Evolutionary conservation across 2,888 invertebrate genomes (phyloP), one percentile per base, ranked within the genome.

Genomic region (Diplazon laetatorius): DNA sequence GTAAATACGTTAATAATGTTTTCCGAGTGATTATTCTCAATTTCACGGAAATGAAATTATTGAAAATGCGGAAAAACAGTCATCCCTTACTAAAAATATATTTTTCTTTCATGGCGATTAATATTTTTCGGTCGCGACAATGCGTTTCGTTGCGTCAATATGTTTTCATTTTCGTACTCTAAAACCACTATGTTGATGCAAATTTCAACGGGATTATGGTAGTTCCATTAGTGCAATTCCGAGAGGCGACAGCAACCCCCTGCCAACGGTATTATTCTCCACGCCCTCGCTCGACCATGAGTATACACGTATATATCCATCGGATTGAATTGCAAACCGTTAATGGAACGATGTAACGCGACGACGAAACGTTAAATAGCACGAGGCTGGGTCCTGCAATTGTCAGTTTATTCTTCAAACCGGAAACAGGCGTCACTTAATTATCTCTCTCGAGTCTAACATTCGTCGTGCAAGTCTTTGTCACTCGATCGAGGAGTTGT

Each of bases 401-500:
- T 35, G 2, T 60, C 20, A 25, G n/a, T n/a, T n/a, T n/a, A n/a
- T 22, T 9, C 14, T 68, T 68, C 6, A 66, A 52, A 16, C 8
- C 9, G 14, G 5, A 48, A 35, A 63, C 18, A 12, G n/a, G 25
- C 22, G 30, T 8, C 8, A 4, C n/a, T n/a, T n/a, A 14, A 68
- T 46, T 4, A 35, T 18, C 16, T 30, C 30, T 2, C 30, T 5
- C 30, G 30, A 2, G 6, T 39, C 22, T 39, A 74, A 39, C 16
- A 25, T 4, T 42, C 18, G 16, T 42, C 37, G 22, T 4, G 37
- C 42, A n/a, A 25, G 22, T 25, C 12, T 48, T 59, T 18, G 44
- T 18, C 18, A 20, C 39, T 12, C 55, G 55, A 69, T 63, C 42
- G n/a, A n/a, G n/a, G 50, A 18, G 35, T 44, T 69, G 39, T 44